phyloP scores from a whole-genome alignment of 1,140 invertebrate species.

The Drosophila trapezifrons region DNA sequence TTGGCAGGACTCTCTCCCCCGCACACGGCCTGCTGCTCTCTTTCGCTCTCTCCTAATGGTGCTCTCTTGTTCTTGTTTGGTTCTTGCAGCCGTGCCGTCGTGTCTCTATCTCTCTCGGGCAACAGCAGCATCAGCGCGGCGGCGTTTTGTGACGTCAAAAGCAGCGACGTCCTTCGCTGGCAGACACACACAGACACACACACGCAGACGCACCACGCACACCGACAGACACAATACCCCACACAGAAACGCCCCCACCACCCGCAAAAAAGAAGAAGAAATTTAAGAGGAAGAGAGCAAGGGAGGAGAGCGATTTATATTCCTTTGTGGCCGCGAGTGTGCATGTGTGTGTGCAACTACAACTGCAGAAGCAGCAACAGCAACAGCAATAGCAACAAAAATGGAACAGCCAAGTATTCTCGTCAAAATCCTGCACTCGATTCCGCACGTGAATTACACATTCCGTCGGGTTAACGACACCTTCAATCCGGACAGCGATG shows the following conservation, averaged over 20 bases:
- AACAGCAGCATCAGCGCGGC: constrained; percentile 26
- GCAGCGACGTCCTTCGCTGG: constrained; percentile 51
- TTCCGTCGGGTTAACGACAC: constrained; percentile 94
- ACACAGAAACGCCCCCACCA: constrained; percentile 58
- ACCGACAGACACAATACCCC: constrained; percentile 46
- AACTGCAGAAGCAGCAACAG: constrained; percentile 19
- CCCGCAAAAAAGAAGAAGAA: constrained; percentile 8
- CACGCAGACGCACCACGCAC: constrained; percentile 36
- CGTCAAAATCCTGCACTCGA: constrained; percentile 90
- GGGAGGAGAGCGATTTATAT: constrained; percentile 24
- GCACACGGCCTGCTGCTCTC: constrained; percentile 19
- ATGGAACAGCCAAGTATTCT: constrained; percentile 84
- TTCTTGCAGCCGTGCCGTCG: constrained; percentile 50
- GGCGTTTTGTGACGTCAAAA: constrained; percentile 68
- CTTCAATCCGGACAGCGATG: constrained; percentile 93
- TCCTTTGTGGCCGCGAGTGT: constrained; percentile 34
- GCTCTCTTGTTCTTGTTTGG: constrained; percentile 29
- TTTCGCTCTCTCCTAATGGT: constrained; percentile 14
- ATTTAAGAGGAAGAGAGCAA: constrained; percentile 11
- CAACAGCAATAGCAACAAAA: constrained; percentile 46
- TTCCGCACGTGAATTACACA: constrained; percentile 95
- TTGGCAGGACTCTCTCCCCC: constrained; percentile 62
- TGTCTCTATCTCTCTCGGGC: constrained; percentile 29
- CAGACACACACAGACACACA: constrained; percentile 39
- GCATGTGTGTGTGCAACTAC: constrained; percentile 52